phyloP scores from a whole-genome alignment of 2,113 vertebrate species.

The Anoplopoma fimbria region DNA sequence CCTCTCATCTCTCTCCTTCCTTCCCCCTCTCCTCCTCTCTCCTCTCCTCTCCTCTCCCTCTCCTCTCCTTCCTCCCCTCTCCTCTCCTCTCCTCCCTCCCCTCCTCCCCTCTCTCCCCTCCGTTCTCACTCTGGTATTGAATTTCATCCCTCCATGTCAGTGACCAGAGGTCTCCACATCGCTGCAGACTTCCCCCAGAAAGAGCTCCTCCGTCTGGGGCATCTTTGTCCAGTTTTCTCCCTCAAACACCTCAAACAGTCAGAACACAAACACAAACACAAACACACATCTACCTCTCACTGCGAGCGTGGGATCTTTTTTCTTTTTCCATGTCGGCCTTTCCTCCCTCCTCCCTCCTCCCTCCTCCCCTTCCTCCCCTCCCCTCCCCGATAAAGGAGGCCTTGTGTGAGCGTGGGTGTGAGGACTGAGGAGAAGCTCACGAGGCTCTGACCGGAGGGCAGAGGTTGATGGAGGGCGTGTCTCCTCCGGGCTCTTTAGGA shows the following conservation, averaged over 20 bases:
- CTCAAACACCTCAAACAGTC: too few relatives aligned
- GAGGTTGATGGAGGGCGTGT: conserved; percentile 64
- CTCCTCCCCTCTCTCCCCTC: not conserved
- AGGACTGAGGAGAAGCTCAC: conserved; percentile 70
- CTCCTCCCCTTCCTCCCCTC: conserved; percentile 69
- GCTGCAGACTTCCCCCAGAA: conserved; percentile 20
- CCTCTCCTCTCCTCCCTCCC: not conserved
- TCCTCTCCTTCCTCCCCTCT: too few relatives aligned
- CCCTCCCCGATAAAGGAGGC: conserved; percentile 71
- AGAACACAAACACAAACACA: conserved; percentile 28
- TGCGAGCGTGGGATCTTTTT: conserved; percentile 73
- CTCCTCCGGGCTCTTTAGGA: not conserved
- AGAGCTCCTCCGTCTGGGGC: conserved; percentile 2
- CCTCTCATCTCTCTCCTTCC: too few relatives aligned
- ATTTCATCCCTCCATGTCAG: conserved; percentile 28
- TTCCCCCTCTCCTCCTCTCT: too few relatives aligned
- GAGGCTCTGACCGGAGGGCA: conserved; percentile 64
- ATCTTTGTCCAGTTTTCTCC: conserved; percentile 11
- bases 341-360: conserved; percentile 62
- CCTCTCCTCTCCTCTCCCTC: not conserved
- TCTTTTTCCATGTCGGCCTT: conserved; percentile 51
- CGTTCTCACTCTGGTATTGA: conserved; percentile 27
- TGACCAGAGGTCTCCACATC: not conserved
- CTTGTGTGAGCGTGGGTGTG: conserved; percentile 75
- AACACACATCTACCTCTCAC: conserved; percentile 27